Evolutionary conservation across 1,140 invertebrate species (phyloP).

Genomic region (Scaptomyza pallida): DNA sequence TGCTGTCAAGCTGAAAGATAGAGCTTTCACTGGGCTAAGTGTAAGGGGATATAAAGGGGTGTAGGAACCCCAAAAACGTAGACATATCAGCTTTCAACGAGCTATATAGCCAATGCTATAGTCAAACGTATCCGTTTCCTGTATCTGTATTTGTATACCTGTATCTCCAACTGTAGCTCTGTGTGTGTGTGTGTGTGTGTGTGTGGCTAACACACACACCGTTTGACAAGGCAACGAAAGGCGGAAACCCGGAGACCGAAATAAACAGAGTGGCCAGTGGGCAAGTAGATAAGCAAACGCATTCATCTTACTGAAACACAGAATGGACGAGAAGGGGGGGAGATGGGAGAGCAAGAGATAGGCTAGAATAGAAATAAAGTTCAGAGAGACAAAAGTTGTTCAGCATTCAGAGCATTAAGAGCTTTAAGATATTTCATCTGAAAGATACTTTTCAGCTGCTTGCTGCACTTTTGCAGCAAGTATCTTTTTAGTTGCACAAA

Average conservation of each 20-base stretch:
- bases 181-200: too few relatives aligned
- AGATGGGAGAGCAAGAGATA: constrained; percentile 12
- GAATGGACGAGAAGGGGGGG: too few relatives aligned
- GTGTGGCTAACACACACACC: too few relatives aligned
- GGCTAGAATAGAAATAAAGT: constrained; percentile 34
- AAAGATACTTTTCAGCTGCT: constrained; percentile 11
- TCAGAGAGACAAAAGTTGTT: constrained; percentile 43
- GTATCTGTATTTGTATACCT: constrained; percentile 25
- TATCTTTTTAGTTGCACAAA: constrained; percentile 43
- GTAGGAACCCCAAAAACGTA: constrained; percentile 36
- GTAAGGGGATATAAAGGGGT: constrained; percentile 25
- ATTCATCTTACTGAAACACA: constrained; percentile 68
- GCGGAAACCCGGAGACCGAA: constrained; percentile 26
- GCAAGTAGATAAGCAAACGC: constrained; percentile 74
- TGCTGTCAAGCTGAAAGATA: constrained; percentile 79
- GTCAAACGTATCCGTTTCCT: constrained; percentile 27
- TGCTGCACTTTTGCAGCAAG: constrained; percentile 22
- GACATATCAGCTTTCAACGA: constrained; percentile 60
- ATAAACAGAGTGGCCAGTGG: constrained; percentile 47
- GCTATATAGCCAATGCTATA: constrained; percentile 18
- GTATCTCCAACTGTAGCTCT: constrained; percentile 32
- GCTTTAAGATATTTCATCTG: constrained; percentile 49
- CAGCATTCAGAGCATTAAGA: constrained; percentile 41
- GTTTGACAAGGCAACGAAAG: constrained; percentile 68
- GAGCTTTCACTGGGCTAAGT: neutral